Conservation (phyloP, 1,140 invertebrate species). For the Saccostrea glomerata region DNA sequence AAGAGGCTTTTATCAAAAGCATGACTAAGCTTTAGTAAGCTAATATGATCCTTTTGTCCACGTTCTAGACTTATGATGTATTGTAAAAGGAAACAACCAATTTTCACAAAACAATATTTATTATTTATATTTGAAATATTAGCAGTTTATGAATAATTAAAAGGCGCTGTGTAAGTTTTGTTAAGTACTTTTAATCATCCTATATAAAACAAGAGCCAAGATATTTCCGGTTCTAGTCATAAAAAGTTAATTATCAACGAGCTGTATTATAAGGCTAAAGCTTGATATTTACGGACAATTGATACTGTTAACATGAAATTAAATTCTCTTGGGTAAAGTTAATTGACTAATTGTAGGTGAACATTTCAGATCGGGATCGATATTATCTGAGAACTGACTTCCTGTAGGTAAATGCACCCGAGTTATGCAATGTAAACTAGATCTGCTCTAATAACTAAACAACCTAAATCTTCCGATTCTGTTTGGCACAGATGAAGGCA, state of each 20-base stretch:
- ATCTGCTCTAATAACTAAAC: not conserved
- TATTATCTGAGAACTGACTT: not conserved
- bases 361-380: slow-evolving; percentile 4
- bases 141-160: too few relatives aligned
- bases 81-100: too few relatives aligned
- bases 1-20: too few relatives aligned
- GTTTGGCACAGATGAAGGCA: not conserved
- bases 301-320: slow-evolving; percentile 28
- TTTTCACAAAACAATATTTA: too few relatives aligned
- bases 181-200: too few relatives aligned
- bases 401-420: slow-evolving; percentile 24
- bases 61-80: too few relatives aligned
- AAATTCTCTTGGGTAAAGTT: slow-evolving; percentile 2
- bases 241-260: not conserved
- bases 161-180: too few relatives aligned
- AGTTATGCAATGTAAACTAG: slow-evolving; percentile 21
- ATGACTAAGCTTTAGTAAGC: too few relatives aligned
- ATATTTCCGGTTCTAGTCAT: not conserved
- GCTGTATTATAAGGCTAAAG: not conserved
- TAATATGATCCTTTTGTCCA: too few relatives aligned
- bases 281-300: not conserved
- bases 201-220: too few relatives aligned
- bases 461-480: not conserved
- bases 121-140: too few relatives aligned
- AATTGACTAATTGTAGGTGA: slow-evolving; percentile 28